Percentiles rank a stretch among this genome's conserved stretches.
These are phyloP conservation scores for Diabrotica balteata DNA, from an alignment of 2,888 invertebrate genomes.

Conservation along the genomic window DNA sequence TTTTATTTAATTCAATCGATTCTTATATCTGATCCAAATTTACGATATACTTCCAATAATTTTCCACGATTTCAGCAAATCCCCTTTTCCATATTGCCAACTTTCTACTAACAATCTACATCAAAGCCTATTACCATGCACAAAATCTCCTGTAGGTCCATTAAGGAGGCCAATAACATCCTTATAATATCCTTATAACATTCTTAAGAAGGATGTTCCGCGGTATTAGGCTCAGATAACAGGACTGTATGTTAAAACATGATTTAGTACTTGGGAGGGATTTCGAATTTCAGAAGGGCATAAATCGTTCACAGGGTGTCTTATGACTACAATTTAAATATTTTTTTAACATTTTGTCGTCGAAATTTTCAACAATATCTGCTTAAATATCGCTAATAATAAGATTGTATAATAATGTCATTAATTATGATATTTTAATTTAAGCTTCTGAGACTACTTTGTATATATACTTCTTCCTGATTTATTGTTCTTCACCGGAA, in stretches of 20 bases:
- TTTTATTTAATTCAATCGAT: not conserved
- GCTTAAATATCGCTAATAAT: too few relatives aligned
- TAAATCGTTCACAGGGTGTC: too few relatives aligned
- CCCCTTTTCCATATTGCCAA: conserved; percentile 20
- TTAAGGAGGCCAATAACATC: conserved; percentile 55
- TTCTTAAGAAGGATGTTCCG: conserved; percentile 53
- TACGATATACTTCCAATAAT: conserved; percentile 1
- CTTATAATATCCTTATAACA: conserved; percentile 48
- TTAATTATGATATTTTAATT: too few relatives aligned
- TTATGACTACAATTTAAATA: too few relatives aligned
- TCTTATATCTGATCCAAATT: conserved; percentile 4
- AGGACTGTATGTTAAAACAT: conserved; percentile 55
- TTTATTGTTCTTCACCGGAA: too few relatives aligned
- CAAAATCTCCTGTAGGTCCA: conserved; percentile 52
- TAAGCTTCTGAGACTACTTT: too few relatives aligned
- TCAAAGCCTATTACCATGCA: conserved; percentile 49
- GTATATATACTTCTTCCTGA: too few relatives aligned
- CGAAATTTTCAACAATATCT: not conserved
- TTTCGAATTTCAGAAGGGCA: conserved; percentile 8
- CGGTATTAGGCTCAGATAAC: conserved; percentile 54
- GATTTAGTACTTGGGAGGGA: conserved; percentile 47
- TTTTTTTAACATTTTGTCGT: not conserved
- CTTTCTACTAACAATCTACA: conserved; percentile 22
- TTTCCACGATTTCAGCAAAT: conserved; percentile 6
- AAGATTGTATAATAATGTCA: too few relatives aligned